Base-by-base conservation (phyloP, 2,888 invertebrate species). In the Polia nebulosa region DNA sequence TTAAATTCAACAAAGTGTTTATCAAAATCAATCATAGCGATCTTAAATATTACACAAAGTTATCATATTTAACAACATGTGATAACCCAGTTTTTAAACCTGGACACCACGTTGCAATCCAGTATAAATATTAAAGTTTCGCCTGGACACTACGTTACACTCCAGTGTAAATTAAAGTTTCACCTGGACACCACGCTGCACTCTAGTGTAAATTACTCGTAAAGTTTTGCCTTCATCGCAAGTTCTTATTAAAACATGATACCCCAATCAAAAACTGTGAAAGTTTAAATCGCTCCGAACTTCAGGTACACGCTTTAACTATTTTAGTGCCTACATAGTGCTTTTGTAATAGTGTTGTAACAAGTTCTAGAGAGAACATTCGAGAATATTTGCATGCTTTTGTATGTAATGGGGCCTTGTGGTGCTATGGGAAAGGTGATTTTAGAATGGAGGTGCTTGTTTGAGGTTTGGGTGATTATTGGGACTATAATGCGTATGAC, bases 191-290 rank as follows among this genome's bases (percentile, higher is more conserved):
- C 20, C 13, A 45, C 13, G 45, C 13, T 45, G 11, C 45, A 45
- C 11, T 22, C 11, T 20, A 67, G 56, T 52, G 36, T 61, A 72
- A 29, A 60, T 56, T 34, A n/a, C n/a, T n/a, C n/a, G n/a, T n/a
- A 44, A 67, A 76, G 61, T 80, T 75, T 15, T 5, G 6, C 49
- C 27, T 34, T 63, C 59, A 80, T 55, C 56, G n/a, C 25, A 64
- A 77, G 57, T 77, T 75, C 76, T 55, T 80, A 69, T 69, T 77
- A 77, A 80, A 80, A 77, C 76, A 80, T 80, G 76, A 77, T 77
- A 75, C 44, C 20, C 56, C 76, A 77, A 77, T 80, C 81, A 78
- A 78, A 78, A 72, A 76, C 78, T 47, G 67, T n/a, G 56, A 20
- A 80, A 78, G 64, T 81, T 81, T 81, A 68, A 78, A 78, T 72